phyloP scores from a whole-genome alignment of 2,113 vertebrate species.

The Parotia lawesii region DNA sequence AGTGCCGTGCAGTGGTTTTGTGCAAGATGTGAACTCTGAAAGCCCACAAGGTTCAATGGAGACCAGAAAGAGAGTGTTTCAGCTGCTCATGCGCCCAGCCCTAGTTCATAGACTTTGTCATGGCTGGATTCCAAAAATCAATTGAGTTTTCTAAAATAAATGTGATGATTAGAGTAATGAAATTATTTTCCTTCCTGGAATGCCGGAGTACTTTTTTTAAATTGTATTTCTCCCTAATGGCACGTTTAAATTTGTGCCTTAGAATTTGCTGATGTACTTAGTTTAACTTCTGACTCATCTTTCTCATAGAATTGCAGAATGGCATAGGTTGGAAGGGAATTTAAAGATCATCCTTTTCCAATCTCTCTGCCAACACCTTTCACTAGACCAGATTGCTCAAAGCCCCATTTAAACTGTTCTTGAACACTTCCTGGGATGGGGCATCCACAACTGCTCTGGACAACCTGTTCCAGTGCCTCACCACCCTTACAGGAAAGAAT shows the following conservation, averaged over 20 bases:
- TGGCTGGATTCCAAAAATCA: constrained; percentile 35
- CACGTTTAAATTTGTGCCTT: not conserved
- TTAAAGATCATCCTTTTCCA: not conserved
- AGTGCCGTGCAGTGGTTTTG: not conserved
- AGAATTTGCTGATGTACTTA: not conserved
- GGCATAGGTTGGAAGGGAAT: not conserved
- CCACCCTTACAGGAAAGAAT: not conserved
- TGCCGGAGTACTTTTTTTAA: not conserved
- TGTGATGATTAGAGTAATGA: constrained; percentile 11
- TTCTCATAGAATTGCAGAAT: not conserved
- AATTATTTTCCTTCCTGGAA: constrained; percentile 44
- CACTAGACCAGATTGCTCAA: not conserved
- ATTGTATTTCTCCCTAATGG: not conserved
- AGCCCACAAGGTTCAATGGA: not conserved
- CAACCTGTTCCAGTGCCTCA: not conserved
- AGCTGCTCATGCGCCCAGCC: not conserved
- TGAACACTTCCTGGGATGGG: not conserved
- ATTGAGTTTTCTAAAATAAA: constrained; percentile 34
- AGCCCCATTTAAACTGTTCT: not conserved
- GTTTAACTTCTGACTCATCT: not conserved
- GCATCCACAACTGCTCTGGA: not conserved
- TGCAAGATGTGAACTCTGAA: not conserved
- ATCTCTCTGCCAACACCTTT: not conserved
- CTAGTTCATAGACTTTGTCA: not conserved
- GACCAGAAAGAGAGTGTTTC: not conserved